Base-by-base conservation (phyloP, 2,888 invertebrate genomes). In the Cataglyphis altisquamis region DNA sequence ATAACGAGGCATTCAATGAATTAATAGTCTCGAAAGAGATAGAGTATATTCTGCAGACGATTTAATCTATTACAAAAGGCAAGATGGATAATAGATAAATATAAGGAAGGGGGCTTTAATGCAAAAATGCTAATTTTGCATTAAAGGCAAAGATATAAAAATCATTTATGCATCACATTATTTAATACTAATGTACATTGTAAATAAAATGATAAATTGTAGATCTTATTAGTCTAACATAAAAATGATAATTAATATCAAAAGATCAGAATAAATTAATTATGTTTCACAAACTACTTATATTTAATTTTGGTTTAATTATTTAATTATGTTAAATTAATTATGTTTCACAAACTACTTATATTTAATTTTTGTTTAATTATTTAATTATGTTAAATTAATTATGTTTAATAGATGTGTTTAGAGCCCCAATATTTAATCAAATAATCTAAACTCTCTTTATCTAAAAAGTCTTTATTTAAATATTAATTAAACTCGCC, bases 1-100 rank as follows among this genome's bases (percentile, higher is more conserved):
- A 66, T 55, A 41, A 55, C 41, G 39, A 77, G 55, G 41, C 41
- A 67, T 57, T 77, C 67, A 57, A 67, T 64, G 64, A 75, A 64
- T 75, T 75, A 77, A 67, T 52, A 29, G 3, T 18, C 21, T 57
- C 18, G 55, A 77, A 41, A 41, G 21, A 66, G 55, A 41, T 55
- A 41, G 25, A 39, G 10, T 29, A 55, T 25, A 29, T 77, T 77
- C 25, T 66, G 9, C 39, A 25, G 4, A 55, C 32, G 55, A 52
- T 75, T 8, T 21, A 39, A 77, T 77, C 77, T 39, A 64, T 32
- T 52, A 57, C n/a, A 67, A 77, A 41, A 25, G 15, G 21, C 48
- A 29, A 29, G 6, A 36, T 64, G 15, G 9, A 55, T 57, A 39
- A 66, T 66, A 6, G 18, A 48, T 15, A 66, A 66, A 6, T 48